These are phyloP conservation scores for Oryzias melastigma DNA, from an alignment of 2,113 vertebrate species.

Conservation along the genomic window DNA sequence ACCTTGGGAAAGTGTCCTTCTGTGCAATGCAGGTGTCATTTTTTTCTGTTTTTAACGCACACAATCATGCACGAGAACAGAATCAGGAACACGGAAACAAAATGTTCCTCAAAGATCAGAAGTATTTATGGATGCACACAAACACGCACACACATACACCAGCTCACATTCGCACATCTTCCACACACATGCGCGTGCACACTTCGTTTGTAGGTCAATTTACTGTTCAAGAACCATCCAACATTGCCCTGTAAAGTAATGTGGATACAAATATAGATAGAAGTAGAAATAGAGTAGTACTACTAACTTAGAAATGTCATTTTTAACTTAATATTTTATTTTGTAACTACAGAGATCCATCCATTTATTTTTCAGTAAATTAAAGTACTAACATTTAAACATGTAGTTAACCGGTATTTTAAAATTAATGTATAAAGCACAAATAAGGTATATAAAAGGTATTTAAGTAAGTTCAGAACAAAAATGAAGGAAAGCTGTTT, in stretches of 20 bases:
- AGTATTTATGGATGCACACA: constrained; percentile 8
- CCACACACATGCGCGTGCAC: constrained; percentile 16
- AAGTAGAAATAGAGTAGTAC: too few relatives aligned
- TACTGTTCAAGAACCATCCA: constrained; percentile 22
- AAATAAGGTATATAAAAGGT: too few relatives aligned
- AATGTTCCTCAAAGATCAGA: constrained; percentile 5
- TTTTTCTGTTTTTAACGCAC: constrained; percentile 11
- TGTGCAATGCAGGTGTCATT: constrained; percentile 56
- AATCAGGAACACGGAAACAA: background rate
- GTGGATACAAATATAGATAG: background rate
- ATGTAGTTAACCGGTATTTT: too few relatives aligned
- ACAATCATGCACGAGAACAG: background rate
- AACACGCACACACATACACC: background rate
- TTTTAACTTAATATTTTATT: too few relatives aligned
- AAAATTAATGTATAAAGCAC: too few relatives aligned
- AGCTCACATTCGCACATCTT: constrained; percentile 10
- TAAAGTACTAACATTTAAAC: too few relatives aligned
- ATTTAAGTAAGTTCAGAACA: too few relatives aligned
- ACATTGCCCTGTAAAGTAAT: constrained; percentile 39
- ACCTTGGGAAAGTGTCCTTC: constrained; percentile 67
- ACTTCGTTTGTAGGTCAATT: constrained; percentile 40
- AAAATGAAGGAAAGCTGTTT: too few relatives aligned
- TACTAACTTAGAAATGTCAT: too few relatives aligned
- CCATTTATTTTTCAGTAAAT: too few relatives aligned
- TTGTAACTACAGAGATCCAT: too few relatives aligned